A percentile compares a stretch with the other conserved stretches of the same genome.
These are phyloP conservation scores for Osmoderma eremita DNA, from an alignment of 2,888 invertebrate genomes.

Conservation along the genomic window DNA sequence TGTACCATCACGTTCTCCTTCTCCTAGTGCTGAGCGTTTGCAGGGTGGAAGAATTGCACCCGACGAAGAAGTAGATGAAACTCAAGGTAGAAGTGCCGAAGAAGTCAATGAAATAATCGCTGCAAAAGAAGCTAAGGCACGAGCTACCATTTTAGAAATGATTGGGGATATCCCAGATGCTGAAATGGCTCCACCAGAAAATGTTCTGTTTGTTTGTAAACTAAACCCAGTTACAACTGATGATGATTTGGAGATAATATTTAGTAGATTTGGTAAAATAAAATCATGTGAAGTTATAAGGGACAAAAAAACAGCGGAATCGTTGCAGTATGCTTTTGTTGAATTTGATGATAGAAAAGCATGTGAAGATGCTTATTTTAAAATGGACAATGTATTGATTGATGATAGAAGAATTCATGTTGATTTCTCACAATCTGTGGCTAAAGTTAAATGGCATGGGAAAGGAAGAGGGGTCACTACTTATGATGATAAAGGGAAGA, in stretches of 20 bases:
- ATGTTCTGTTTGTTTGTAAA: slow-evolving; percentile 99
- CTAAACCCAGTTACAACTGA: slow-evolving; percentile 98
- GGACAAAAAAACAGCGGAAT: slow-evolving; percentile 91
- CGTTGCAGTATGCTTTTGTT: slow-evolving; percentile 98
- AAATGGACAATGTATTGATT: slow-evolving; percentile 99
- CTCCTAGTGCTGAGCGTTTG: slow-evolving; percentile 83
- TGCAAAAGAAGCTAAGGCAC: slow-evolving; percentile 92
- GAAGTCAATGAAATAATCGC: slow-evolving; percentile 89
- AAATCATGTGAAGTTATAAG: slow-evolving; percentile 95
- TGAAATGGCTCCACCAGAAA: slow-evolving; percentile 97
- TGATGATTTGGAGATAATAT: slow-evolving; percentile 97
- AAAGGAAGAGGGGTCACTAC: slow-evolving; percentile 83
- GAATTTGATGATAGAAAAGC: slow-evolving; percentile 93
- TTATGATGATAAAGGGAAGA: slow-evolving; percentile 61
- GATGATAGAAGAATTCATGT: slow-evolving; percentile 99
- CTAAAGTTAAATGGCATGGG: slow-evolving; percentile 91
- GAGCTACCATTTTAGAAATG: slow-evolving; percentile 97
- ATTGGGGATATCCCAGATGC: slow-evolving; percentile 96
- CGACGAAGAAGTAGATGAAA: slow-evolving; percentile 93
- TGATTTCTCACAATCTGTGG: slow-evolving; percentile 98
- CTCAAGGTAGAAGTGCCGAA: slow-evolving; percentile 79
- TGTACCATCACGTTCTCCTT: slow-evolving; percentile 88
- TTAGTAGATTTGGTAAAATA: slow-evolving; percentile 94
- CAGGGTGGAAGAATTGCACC: slow-evolving; percentile 89
- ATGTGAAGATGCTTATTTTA: slow-evolving; percentile 98